Conservation (phyloP, 2,888 invertebrate species). For the Drosophila histrio region DNA sequence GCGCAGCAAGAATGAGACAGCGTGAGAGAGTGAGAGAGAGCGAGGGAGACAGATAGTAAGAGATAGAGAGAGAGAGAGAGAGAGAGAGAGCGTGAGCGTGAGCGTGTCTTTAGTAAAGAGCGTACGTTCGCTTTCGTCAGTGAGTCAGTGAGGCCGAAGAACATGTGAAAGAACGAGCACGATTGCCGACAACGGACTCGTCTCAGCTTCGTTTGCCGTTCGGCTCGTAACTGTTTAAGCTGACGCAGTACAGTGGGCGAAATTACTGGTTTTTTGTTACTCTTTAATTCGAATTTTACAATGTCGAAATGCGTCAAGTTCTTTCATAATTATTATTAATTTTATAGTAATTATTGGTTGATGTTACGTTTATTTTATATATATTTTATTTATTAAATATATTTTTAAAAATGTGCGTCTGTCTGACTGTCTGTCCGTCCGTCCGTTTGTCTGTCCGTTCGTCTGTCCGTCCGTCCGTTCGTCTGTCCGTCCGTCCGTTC, state of each 20-base stretch:
- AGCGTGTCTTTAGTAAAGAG: not conserved
- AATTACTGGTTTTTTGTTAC: too few relatives aligned
- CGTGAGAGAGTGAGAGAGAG: not conserved
- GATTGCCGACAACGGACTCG: not conserved
- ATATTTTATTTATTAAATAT: too few relatives aligned
- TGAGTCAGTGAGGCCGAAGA: constrained; percentile 45
- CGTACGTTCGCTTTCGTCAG: constrained; percentile 65
- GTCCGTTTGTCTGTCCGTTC: too few relatives aligned
- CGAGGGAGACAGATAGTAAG: not conserved
- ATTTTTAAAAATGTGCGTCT: too few relatives aligned
- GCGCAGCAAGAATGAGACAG: constrained; percentile 37
- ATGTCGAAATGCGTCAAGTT: too few relatives aligned
- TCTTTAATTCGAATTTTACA: too few relatives aligned
- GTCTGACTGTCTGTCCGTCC: too few relatives aligned
- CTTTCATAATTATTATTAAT: too few relatives aligned
- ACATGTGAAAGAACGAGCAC: constrained; percentile 6
- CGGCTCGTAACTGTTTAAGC: not conserved
- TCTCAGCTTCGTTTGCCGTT: not conserved
- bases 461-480: too few relatives aligned
- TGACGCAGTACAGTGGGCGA: not conserved
- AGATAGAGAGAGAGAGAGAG: constrained; percentile 17
- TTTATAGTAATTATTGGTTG: too few relatives aligned
- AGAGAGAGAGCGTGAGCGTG: constrained; percentile 27
- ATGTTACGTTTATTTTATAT: too few relatives aligned
- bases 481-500: too few relatives aligned